Evolutionary conservation across 2,888 invertebrate species (phyloP), one percentile per base, ranked within the genome.

Genomic region (Anodontia alba): DNA sequence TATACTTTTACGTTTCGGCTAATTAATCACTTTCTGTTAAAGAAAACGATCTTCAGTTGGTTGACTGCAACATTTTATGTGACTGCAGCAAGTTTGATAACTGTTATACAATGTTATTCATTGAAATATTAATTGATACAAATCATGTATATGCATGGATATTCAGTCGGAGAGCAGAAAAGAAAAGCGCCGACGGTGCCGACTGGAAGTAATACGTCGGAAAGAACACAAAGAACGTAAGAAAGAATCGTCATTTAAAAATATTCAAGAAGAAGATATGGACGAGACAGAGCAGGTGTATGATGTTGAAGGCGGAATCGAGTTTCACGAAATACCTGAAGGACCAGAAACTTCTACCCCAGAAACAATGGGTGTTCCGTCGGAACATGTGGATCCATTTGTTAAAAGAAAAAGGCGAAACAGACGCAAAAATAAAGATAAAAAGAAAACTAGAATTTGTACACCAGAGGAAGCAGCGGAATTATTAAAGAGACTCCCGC

Each of bases 81-180:
- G 89, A 89, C 90, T 91, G 90, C 90, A 91, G 90, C 90, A 91
- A 89, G 78, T 81, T 69, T 69, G 1, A 46, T 46, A 46, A 12
- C 46, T 46, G 38, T 38, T 38, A 38, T 8, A 38, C 38, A 46
- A 46, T 17, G 3, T 15, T 62, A 31, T 62, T 3, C 3, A 15
- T 62, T 5, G 15, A n/a, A 62, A 2, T 62, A 5, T 17, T n/a
- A 62, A 62, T 12, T 17, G 31, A 17, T 26, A 12, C 23, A 29
- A 62, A 62, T 62, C 3, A 62, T 17, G 17, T 54, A 54, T 20
- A 10, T 33, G 33, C 17, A 62, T 46, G 10, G 20, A 38, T 46
- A 69, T 42, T 26, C 43, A 85, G 82, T 78, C 80, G 5, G 78
- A 71, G 12, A 49, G 54, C 36, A 73, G 78, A 3, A 74, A 69